Conservation (phyloP, 2,797 vertebrate species). For the Melanitta fusca region DNA sequence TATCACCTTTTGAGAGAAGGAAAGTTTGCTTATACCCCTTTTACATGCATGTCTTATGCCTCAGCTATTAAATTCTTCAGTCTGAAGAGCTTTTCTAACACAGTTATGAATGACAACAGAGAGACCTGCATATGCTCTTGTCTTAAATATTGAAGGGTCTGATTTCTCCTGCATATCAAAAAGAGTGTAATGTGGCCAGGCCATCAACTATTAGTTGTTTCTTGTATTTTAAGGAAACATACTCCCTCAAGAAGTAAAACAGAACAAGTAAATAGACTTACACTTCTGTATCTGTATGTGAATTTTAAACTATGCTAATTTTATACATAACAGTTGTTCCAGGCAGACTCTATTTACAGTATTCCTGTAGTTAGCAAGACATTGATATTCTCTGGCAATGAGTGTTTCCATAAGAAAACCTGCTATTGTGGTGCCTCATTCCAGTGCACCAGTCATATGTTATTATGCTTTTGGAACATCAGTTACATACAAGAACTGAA, state of each 20-base stretch:
- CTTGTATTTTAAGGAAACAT: conserved; percentile 34
- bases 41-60: not conserved
- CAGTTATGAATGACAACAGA: not conserved
- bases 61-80: not conserved
- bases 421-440: conserved; percentile 25
- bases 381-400: conserved; percentile 43
- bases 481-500: not conserved
- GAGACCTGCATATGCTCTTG: not conserved
- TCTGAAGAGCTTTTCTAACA: not conserved
- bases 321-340: conserved; percentile 69
- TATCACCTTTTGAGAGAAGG: not conserved
- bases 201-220: conserved; percentile 23
- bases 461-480: conserved; percentile 24
- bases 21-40: not conserved
- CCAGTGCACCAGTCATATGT: not conserved
- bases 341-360: conserved; percentile 74
- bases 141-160: conserved; percentile 32
- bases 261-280: conserved; percentile 48
- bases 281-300: conserved; percentile 46
- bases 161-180: conserved; percentile 27
- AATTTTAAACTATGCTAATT: conserved; percentile 78
- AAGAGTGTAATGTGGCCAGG: not conserved
- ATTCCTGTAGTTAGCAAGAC: conserved; percentile 66
- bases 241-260: not conserved
- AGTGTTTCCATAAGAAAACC: conserved; percentile 56